phyloP scores from a whole-genome alignment of 53 echinoderm and acorn worm species.

The Apostichopus leukothele region DNA sequence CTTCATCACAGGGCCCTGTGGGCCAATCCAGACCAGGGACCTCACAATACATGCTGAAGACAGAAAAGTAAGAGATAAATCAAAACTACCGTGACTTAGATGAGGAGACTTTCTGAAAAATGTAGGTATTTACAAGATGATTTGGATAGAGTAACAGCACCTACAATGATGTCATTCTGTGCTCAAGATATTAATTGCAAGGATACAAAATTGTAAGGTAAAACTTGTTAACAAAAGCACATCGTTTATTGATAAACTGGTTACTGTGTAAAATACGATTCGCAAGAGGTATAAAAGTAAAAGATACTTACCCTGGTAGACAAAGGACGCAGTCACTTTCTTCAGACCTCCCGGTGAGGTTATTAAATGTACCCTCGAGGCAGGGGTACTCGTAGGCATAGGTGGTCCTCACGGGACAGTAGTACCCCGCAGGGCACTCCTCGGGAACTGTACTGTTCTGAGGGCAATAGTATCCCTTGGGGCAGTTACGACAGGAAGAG shows the following conservation, averaged over 20 bases:
- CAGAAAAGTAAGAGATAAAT: neutral
- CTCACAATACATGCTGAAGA: conserved; percentile 72
- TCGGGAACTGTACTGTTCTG: conserved; percentile 82
- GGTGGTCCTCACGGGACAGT: conserved; percentile 69
- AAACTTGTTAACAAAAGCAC: no score
- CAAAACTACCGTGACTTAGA: no score
- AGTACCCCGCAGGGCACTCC: conserved; percentile 84
- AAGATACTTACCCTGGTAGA: conserved; percentile 71
- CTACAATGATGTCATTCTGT: no score
- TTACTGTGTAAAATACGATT: no score
- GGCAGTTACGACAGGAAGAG: conserved; percentile 62
- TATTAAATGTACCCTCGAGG: conserved; percentile 87
- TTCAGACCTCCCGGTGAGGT: conserved; percentile 65
- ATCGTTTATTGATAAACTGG: no score
- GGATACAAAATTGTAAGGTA: no score
- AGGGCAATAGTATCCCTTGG: conserved; percentile 83
- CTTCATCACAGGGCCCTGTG: conserved; percentile 79
- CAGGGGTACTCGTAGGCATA: conserved; percentile 79
- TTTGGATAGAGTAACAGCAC: no score
- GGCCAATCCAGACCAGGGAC: conserved; percentile 86
- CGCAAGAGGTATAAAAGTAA: no score
- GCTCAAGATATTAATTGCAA: no score
- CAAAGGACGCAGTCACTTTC: conserved; percentile 75
- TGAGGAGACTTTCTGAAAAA: no score
- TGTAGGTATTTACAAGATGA: no score